These are phyloP conservation scores for Silurus asotus DNA, from an alignment of 2,113 vertebrate genomes.

Conservation along the genomic window DNA sequence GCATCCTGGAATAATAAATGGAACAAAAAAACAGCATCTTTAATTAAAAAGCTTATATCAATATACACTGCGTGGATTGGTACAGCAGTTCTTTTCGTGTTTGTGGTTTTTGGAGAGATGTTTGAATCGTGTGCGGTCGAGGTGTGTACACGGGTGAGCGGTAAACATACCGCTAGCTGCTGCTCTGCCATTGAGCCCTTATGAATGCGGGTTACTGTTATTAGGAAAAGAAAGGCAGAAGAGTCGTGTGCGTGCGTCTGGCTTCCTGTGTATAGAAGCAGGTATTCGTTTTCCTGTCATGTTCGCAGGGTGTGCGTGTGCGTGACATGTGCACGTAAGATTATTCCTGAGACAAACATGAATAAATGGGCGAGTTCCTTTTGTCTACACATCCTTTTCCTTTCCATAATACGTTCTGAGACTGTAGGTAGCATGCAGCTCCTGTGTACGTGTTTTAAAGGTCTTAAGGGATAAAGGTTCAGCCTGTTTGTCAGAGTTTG, in stretches of 20 bases:
- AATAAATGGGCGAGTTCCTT: neutral
- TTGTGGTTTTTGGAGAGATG: neutral
- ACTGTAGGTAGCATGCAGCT: neutral
- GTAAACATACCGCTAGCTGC: neutral
- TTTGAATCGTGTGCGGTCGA: neutral
- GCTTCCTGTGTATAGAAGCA: neutral
- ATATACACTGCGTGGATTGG: neutral
- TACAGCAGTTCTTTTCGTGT: neutral
- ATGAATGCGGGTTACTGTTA: neutral
- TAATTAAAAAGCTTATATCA: neutral
- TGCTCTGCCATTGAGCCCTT: neutral
- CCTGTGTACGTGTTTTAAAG: neutral
- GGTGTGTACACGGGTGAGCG: neutral
- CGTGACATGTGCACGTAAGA: slow-evolving; percentile 1
- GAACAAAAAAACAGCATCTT: neutral
- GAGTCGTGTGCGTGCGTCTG: neutral
- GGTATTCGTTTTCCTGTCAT: slow-evolving; percentile 12
- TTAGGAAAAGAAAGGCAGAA: neutral
- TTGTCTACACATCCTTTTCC: slow-evolving; percentile 22
- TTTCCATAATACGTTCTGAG: neutral
- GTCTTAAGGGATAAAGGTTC: neutral
- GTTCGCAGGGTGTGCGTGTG: slow-evolving; percentile 1
- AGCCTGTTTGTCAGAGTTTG: neutral
- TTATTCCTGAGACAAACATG: neutral
- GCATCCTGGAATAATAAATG: neutral